Percentiles rank a stretch among this genome's conserved stretches.
Conservation (phyloP, 2,113 vertebrate genomes). For the Anser brachyrhynchus region DNA sequence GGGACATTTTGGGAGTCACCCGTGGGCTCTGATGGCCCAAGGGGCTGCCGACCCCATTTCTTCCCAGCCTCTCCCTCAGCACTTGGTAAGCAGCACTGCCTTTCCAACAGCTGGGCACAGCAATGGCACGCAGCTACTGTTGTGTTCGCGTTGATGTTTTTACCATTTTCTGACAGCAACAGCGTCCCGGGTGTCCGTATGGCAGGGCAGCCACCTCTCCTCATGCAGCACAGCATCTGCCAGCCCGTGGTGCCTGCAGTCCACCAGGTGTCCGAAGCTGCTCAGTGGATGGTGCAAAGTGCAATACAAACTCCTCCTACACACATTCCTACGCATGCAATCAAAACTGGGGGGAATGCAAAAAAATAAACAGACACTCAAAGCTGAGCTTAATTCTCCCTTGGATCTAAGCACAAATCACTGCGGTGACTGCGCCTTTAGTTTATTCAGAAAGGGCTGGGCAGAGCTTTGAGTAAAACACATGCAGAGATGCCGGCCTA, state of each 20-base stretch:
- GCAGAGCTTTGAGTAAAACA: background rate
- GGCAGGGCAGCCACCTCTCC: background rate
- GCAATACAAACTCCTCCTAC: background rate
- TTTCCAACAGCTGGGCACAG: background rate
- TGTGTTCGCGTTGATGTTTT: fast-evolving
- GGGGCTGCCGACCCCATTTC: background rate
- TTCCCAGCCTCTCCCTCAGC: background rate
- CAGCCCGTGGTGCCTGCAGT: background rate
- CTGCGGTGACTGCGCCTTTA: background rate
- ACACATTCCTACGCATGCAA: fast-evolving
- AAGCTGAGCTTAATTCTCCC: background rate
- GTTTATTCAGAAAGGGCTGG: background rate
- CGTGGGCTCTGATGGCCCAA: background rate
- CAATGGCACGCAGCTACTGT: background rate
- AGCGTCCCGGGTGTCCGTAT: background rate
- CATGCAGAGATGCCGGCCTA: background rate
- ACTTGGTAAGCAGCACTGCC: background rate
- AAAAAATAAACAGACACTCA: background rate
- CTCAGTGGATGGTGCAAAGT: background rate
- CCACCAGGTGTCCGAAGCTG: background rate
- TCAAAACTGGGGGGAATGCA: background rate
- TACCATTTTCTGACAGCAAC: background rate
- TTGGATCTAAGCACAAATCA: background rate
- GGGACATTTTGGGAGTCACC: background rate
- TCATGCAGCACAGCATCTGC: background rate